Conservation (phyloP, 2,797 vertebrate species). For the Loris lydekkerianus region DNA sequence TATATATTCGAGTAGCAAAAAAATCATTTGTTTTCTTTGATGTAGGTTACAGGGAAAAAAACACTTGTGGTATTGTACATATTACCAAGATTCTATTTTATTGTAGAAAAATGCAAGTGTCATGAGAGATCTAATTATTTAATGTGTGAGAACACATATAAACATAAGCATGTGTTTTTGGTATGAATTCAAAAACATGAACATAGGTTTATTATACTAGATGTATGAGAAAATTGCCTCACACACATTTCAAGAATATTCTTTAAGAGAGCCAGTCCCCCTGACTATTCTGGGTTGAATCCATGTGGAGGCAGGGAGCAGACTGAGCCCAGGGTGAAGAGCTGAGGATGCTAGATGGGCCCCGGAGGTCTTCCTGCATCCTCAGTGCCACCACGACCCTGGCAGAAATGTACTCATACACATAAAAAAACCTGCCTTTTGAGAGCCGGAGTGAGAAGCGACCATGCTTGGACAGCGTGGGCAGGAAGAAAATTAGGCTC, state of each 20-base stretch:
- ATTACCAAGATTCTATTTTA: neutral
- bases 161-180: neutral
- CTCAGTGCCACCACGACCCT: neutral
- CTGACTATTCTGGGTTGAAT: neutral
- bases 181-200: neutral
- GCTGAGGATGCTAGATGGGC: neutral
- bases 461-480: accelerated
- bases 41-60: neutral
- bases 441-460: neutral
- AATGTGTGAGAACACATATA: neutral
- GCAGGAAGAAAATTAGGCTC: neutral
- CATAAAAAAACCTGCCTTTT: neutral
- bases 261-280: neutral
- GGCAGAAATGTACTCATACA: neutral
- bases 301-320: neutral
- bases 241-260: neutral
- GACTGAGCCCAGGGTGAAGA: neutral
- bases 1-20: neutral
- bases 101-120: neutral
- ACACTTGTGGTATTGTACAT: neutral
- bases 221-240: neutral
- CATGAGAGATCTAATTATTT: neutral
- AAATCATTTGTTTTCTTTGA: neutral
- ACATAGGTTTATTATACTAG: neutral
- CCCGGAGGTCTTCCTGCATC: neutral